Conservation (phyloP, 2,797 vertebrate genomes). For the Dromococcyx pavoninus region DNA sequence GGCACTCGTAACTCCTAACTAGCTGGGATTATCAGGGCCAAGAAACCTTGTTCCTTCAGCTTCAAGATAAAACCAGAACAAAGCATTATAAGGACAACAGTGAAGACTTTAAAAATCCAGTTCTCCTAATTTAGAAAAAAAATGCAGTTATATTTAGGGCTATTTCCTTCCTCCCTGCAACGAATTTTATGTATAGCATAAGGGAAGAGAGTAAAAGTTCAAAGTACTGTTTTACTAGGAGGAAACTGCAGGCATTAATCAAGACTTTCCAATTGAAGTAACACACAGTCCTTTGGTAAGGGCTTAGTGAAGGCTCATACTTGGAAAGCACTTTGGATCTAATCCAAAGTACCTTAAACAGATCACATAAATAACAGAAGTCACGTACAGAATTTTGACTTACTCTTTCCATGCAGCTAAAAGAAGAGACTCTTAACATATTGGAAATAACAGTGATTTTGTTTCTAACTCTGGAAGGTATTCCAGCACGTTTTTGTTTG, state of each 20-base stretch:
- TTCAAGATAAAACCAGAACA: neutral
- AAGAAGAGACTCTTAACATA: neutral
- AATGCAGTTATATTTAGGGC: fast-evolving
- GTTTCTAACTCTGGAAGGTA: neutral
- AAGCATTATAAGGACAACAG: neutral
- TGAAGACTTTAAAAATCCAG: neutral
- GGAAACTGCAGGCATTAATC: neutral
- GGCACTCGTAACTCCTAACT: neutral
- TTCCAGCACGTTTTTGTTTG: neutral
- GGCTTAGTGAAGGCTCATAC: neutral
- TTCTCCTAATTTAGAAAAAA: neutral
- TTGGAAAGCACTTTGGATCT: neutral
- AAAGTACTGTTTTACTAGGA: neutral
- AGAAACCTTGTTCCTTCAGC: neutral
- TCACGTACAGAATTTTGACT: neutral
- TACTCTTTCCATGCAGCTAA: neutral
- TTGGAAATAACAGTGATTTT: neutral
- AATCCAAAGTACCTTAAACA: neutral
- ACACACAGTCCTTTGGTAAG: neutral
- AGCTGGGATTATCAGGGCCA: neutral
- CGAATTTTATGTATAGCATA: neutral
- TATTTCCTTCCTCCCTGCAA: neutral
- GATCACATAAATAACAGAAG: neutral
- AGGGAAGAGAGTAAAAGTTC: neutral
- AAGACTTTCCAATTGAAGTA: neutral